These are phyloP conservation scores for Dione juno DNA, from an alignment of 2,888 invertebrate genomes.

Conservation along the genomic window DNA sequence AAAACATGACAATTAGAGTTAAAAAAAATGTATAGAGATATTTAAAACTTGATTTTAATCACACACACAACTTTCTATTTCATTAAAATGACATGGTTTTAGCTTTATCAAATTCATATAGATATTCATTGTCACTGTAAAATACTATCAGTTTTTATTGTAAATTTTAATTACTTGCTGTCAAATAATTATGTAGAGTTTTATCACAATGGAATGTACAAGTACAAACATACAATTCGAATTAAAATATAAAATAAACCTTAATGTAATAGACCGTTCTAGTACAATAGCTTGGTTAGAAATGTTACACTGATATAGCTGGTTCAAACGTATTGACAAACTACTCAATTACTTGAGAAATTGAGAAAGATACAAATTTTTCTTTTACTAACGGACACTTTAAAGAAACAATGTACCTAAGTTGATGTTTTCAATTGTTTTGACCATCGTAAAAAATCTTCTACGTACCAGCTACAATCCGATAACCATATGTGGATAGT, in stretches of 20 bases:
- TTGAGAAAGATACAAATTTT: slow-evolving; percentile 14
- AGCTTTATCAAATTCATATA: slow-evolving; percentile 1
- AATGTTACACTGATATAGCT: not conserved
- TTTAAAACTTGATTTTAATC: slow-evolving; percentile 23
- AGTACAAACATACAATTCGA: not conserved
- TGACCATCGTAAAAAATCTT: slow-evolving; percentile 66
- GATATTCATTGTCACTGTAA: slow-evolving; percentile 3
- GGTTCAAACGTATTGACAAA: not conserved
- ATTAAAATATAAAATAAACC: not conserved
- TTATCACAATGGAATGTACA: not conserved
- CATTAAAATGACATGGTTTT: slow-evolving; percentile 8
- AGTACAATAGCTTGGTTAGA: not conserved
- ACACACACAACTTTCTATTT: slow-evolving; percentile 15
- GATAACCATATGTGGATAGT: slow-evolving; percentile 81
- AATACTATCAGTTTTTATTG: not conserved
- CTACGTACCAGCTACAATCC: slow-evolving; percentile 64
- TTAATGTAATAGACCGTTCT: too few relatives aligned
- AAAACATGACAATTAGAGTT: not conserved
- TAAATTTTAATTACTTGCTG: slow-evolving; percentile 9
- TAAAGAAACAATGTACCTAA: slow-evolving; percentile 15
- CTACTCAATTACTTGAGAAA: not conserved
- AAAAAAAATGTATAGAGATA: slow-evolving; percentile 1
- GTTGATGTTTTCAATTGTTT: slow-evolving; percentile 57
- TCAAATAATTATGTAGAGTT: not conserved
- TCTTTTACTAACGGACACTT: slow-evolving; percentile 28